phyloP scores from a whole-genome alignment of 2,888 invertebrate genomes.

The Acleris emargana region DNA sequence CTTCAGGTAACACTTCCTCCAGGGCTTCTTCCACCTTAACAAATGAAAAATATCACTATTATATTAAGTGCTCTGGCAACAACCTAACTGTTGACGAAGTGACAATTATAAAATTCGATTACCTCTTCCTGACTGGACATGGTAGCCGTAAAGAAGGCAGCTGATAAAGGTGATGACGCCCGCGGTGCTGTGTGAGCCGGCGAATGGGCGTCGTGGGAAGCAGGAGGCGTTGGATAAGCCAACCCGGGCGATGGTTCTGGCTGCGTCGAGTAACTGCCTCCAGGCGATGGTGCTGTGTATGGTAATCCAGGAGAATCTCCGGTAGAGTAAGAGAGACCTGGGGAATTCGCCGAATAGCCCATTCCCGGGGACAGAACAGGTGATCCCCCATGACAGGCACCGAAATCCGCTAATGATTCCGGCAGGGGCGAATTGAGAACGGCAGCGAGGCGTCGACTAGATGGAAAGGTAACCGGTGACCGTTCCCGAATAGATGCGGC shows the following conservation, averaged over 20 bases:
- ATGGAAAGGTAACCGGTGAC: conserved; percentile 84
- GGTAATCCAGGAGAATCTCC: conserved; percentile 75
- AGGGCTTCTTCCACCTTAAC: conserved; percentile 90
- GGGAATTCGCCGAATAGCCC: conserved; percentile 76
- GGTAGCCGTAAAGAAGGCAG: conserved; percentile 92
- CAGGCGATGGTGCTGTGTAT: conserved; percentile 71
- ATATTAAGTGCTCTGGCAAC: no score
- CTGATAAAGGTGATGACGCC: conserved; percentile 91
- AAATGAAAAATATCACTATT: neutral
- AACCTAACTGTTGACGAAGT: neutral
- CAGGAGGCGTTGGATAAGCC: conserved; percentile 93
- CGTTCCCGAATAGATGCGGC: conserved; percentile 83
- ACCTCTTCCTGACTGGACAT: conserved; percentile 93
- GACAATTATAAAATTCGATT: conserved; percentile 39
- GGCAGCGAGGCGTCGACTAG: conserved; percentile 89
- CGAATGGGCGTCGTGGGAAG: conserved; percentile 92
- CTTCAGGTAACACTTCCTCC: conserved; percentile 92
- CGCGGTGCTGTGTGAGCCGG: conserved; percentile 86
- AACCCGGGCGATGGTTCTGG: conserved; percentile 87
- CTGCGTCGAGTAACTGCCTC: conserved; percentile 71
- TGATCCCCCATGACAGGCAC: conserved; percentile 88
- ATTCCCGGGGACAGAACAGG: conserved; percentile 81
- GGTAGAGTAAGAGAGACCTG: conserved; percentile 91
- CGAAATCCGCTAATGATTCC: conserved; percentile 92
- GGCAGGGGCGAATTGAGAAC: conserved; percentile 91